Evolutionary conservation across 35 echinoderm and acorn worm genomes (phyloP).

Genomic region (Nesometra sesokonis): DNA sequence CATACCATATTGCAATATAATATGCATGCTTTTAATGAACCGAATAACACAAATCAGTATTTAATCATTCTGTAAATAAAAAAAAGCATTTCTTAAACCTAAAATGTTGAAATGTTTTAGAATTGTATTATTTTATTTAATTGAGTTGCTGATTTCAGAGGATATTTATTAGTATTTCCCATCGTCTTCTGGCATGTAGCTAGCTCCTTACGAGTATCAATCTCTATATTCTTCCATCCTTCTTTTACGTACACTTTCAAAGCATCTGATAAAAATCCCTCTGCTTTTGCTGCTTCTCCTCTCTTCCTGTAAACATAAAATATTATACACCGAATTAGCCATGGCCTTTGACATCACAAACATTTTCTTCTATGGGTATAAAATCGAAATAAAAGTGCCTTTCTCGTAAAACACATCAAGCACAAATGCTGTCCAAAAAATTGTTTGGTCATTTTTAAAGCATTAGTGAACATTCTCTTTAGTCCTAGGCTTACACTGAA

Average conservation of each 20-base stretch:
- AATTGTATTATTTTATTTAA: too few species aligned
- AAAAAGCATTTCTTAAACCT: neutral
- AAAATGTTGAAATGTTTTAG: neutral
- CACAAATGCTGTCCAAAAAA: too few species aligned
- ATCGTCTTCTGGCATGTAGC: slow-evolving; percentile 61
- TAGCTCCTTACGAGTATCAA: slow-evolving; percentile 66
- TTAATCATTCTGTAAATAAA: neutral
- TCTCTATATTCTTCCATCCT: slow-evolving; percentile 37
- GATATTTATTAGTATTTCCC: slow-evolving; percentile 81
- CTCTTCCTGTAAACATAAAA: slow-evolving; percentile 47
- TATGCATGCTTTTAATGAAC: neutral
- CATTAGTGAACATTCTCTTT: too few species aligned
- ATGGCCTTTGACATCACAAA: neutral
- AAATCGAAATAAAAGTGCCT: too few species aligned
- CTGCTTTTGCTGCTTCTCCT: slow-evolving; percentile 72
- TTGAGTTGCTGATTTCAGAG: too few species aligned
- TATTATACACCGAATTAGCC: too few species aligned
- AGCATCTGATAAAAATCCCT: slow-evolving; percentile 84
- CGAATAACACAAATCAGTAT: neutral
- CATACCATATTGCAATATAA: too few species aligned
- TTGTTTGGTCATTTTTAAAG: too few species aligned
- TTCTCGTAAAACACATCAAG: too few species aligned
- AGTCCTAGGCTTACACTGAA: too few species aligned
- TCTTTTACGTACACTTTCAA: slow-evolving; percentile 72
- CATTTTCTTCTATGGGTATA: too few species aligned